phyloP scores from a whole-genome alignment of 2,797 vertebrate genomes.

The Percopsis omiscomaycus region DNA sequence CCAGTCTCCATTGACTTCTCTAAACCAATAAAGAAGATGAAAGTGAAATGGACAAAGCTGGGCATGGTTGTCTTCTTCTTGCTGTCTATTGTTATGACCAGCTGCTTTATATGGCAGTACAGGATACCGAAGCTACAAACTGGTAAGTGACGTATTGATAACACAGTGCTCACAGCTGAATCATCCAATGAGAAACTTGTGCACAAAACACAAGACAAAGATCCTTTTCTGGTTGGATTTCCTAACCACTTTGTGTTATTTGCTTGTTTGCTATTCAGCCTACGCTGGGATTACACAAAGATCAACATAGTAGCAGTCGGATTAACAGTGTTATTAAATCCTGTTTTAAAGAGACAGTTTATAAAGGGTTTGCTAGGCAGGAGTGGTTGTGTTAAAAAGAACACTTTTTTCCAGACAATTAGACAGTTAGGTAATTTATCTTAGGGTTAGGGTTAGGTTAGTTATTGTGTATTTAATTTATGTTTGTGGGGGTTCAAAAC shows the following conservation, averaged over 20 bases:
- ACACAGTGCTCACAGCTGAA: too few relatives aligned
- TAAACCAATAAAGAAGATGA: constrained; percentile 55
- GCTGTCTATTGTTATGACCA: constrained; percentile 82
- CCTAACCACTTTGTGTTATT: constrained; percentile 43
- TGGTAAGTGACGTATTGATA: constrained; percentile 49
- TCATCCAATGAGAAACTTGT: not conserved
- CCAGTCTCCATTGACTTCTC: constrained; percentile 21
- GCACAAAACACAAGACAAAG: not conserved
- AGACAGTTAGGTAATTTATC: too few relatives aligned
- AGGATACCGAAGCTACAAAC: constrained; percentile 77
- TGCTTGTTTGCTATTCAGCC: constrained; percentile 51
- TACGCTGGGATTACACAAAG: constrained; percentile 62
- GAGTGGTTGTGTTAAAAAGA: too few relatives aligned
- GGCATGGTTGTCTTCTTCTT: constrained; percentile 80
- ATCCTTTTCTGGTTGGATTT: not conserved
- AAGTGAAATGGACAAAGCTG: constrained; percentile 79
- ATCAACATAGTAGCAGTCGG: constrained; percentile 51
- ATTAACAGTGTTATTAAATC: constrained; percentile 53
- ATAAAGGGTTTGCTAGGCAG: too few relatives aligned
- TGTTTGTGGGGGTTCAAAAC: too few relatives aligned
- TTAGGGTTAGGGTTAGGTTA: too few relatives aligned
- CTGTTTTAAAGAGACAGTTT: constrained; percentile 33
- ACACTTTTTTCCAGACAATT: too few relatives aligned
- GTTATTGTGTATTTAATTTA: too few relatives aligned
- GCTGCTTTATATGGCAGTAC: constrained; percentile 91